Conservation (phyloP, 2,113 vertebrate genomes). For the Atlantisia rogersi region DNA sequence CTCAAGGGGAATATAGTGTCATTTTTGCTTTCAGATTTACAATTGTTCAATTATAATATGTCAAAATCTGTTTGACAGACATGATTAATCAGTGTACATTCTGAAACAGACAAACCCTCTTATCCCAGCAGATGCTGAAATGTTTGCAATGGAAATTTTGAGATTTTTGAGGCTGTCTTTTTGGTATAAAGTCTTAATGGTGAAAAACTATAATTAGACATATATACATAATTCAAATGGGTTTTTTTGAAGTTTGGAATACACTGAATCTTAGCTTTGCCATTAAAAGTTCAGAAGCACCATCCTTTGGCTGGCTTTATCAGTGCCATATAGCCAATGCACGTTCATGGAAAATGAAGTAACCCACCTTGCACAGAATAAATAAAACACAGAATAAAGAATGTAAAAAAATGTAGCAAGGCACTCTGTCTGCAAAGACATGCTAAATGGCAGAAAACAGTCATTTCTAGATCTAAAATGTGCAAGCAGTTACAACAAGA, state of each 20-base stretch:
- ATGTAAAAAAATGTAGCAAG: neutral
- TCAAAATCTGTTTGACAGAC: neutral
- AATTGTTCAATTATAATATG: neutral
- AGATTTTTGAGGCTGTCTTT: neutral
- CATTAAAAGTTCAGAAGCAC: neutral
- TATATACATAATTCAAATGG: neutral
- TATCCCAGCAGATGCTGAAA: neutral
- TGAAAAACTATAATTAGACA: neutral
- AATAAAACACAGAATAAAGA: neutral
- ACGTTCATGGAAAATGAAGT: neutral
- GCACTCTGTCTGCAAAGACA: neutral
- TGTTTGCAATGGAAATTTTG: neutral
- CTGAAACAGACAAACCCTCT: neutral
- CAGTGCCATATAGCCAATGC: neutral
- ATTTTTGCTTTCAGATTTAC: neutral
- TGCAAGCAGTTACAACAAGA: neutral
- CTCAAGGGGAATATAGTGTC: neutral
- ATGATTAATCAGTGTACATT: neutral
- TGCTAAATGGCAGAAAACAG: neutral
- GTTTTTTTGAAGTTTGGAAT: neutral
- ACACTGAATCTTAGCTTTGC: neutral
- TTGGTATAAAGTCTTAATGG: neutral
- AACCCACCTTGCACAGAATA: neutral
- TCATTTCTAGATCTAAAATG: neutral
- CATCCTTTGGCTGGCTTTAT: neutral